phyloP scores from a whole-genome alignment of 1,140 invertebrate species.

The Eriocheir sinensis region DNA sequence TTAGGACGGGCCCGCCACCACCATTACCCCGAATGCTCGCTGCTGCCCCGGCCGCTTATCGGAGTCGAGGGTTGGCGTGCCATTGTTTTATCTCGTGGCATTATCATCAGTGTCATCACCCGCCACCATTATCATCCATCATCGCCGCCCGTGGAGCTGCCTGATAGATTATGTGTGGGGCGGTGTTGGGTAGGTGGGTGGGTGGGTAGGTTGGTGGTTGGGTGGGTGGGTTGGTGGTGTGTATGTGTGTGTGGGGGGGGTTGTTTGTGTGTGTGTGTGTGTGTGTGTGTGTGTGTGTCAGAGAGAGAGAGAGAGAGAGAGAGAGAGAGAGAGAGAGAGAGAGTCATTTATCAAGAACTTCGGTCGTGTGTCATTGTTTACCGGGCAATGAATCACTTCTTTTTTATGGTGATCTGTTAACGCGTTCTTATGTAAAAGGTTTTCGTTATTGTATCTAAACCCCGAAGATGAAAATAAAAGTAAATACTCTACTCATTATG shows the following conservation, averaged over 20 bases:
- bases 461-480: no score
- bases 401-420: no score
- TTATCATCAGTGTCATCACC: constrained; percentile 24
- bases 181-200: background rate
- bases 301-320: no score
- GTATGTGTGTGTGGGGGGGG: background rate
- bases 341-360: no score
- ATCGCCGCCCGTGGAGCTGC: constrained; percentile 8
- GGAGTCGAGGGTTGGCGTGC: background rate
- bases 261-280: background rate
- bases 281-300: no score
- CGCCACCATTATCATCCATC: constrained; percentile 22
- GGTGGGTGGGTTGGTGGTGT: background rate
- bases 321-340: no score
- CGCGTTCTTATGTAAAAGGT: no score
- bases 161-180: background rate
- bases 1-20: background rate
- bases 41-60: background rate
- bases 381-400: no score
- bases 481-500: no score
- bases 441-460: no score
- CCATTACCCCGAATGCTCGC: background rate
- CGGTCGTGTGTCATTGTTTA: no score
- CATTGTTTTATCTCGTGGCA: constrained; percentile 1
- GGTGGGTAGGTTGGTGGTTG: background rate